phyloP scores from a whole-genome alignment of 2,888 invertebrate genomes.

The Stictocephala bisonia region DNA sequence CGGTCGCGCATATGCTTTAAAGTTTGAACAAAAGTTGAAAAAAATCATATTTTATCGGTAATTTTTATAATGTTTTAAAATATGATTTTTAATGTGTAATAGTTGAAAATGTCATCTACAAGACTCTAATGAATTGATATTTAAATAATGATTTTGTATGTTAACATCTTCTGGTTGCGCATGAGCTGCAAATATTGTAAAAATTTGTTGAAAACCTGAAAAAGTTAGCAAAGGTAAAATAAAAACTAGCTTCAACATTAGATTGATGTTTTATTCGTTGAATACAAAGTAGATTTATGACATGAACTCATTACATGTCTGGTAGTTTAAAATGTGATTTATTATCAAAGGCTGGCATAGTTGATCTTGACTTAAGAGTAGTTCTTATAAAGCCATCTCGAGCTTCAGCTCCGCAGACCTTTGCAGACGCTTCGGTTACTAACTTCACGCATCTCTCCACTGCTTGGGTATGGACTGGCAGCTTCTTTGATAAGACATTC shows the following conservation, averaged over 20 bases:
- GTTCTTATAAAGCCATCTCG: conserved; percentile 23
- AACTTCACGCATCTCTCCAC: conserved; percentile 60
- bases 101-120: too few species aligned
- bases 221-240: conserved; percentile 18
- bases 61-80: too few species aligned
- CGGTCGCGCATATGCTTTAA: too few species aligned
- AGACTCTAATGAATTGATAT: too few species aligned
- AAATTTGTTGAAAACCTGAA: background rate
- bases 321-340: conserved; percentile 16
- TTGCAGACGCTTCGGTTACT: conserved; percentile 62
- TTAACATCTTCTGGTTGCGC: too few species aligned
- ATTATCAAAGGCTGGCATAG: conserved; percentile 28
- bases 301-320: background rate
- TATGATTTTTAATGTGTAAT: too few species aligned
- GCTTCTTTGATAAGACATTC: conserved; percentile 8
- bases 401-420: conserved; percentile 59
- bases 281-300: background rate
- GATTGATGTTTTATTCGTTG: background rate
- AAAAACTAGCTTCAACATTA: conserved; percentile 4
- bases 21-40: too few species aligned
- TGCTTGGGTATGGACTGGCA: conserved; percentile 23
- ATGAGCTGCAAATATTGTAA: too few species aligned
- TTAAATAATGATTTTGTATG: too few species aligned
- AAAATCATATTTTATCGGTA: too few species aligned
- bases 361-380: conserved; percentile 13